Conservation (phyloP, 1,140 invertebrate species). For the Drosophila chauvacae region DNA sequence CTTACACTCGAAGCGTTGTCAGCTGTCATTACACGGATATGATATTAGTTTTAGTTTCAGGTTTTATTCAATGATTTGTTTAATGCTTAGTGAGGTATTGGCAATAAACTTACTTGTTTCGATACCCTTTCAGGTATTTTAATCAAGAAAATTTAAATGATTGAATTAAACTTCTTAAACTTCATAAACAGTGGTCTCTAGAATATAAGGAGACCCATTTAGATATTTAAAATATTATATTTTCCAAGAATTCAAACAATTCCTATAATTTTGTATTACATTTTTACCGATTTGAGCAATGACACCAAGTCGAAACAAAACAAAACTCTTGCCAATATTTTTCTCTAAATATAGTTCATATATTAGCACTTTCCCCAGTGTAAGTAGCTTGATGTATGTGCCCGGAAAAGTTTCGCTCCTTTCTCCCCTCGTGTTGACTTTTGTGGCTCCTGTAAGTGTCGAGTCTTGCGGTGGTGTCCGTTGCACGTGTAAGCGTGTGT, state of each 20-base stretch:
- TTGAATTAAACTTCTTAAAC: too few species aligned
- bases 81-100: background rate
- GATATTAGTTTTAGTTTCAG: background rate
- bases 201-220: too few species aligned
- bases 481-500: constrained; percentile 48
- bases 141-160: too few species aligned
- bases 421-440: constrained; percentile 63
- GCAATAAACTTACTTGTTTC: too few species aligned
- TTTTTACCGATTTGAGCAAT: too few species aligned
- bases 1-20: constrained; percentile 12
- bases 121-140: too few species aligned
- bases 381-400: constrained; percentile 68
- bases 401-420: constrained; percentile 61
- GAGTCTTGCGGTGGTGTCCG: constrained; percentile 64
- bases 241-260: too few species aligned
- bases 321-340: background rate
- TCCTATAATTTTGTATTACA: too few species aligned
- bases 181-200: too few species aligned
- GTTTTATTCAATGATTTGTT: background rate
- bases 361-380: background rate
- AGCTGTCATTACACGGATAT: background rate
- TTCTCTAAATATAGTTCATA: background rate
- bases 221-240: too few species aligned
- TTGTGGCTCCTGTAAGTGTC: constrained; percentile 66
- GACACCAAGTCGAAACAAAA: background rate